Evolutionary conservation across 1,140 invertebrate genomes (phyloP), one percentile per base, ranked within the genome.

Genomic region (Metaphire vulgaris): DNA sequence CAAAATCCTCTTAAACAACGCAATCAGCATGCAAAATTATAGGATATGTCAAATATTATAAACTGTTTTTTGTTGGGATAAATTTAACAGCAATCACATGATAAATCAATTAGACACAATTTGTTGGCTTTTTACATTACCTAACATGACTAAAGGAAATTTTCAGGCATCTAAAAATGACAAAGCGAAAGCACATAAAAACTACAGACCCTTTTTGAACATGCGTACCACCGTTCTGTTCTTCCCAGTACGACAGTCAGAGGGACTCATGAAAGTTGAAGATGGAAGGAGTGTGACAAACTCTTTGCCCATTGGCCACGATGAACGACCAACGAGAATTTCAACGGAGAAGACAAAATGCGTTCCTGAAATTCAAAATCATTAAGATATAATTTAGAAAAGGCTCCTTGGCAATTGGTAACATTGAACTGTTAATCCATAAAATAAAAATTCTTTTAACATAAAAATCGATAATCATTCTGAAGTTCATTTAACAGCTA

Each of bases 121-220:
- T n/a, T n/a, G n/a, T n/a, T n/a, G n/a, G n/a, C n/a, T n/a, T n/a
- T n/a, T n/a, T n/a, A n/a, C n/a, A n/a, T n/a, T n/a, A n/a, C n/a
- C n/a, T n/a, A n/a, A n/a, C n/a, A n/a, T n/a, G n/a, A n/a, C n/a
- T n/a, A n/a, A n/a, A n/a, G n/a, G n/a, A n/a, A n/a, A n/a, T n/a
- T n/a, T n/a, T n/a, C n/a, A n/a, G n/a, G n/a, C n/a, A n/a, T n/a
- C n/a, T n/a, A n/a, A n/a, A n/a, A n/a, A n/a, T n/a, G n/a, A n/a
- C n/a, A n/a, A n/a, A n/a, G n/a, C n/a, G n/a, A n/a, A n/a, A n/a
- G n/a, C n/a, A n/a, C n/a, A n/a, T n/a, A n/a, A n/a, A n/a, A 56
- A 56, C 6, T 21, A 56, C 41, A 56, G 21, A 81, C 93, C 70
- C 33, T 72, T 32, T 33, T 72, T 72, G 33, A 72, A 72, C 70